Conservation (phyloP, 2,113 vertebrate species). For the Vicugna pacos region DNA sequence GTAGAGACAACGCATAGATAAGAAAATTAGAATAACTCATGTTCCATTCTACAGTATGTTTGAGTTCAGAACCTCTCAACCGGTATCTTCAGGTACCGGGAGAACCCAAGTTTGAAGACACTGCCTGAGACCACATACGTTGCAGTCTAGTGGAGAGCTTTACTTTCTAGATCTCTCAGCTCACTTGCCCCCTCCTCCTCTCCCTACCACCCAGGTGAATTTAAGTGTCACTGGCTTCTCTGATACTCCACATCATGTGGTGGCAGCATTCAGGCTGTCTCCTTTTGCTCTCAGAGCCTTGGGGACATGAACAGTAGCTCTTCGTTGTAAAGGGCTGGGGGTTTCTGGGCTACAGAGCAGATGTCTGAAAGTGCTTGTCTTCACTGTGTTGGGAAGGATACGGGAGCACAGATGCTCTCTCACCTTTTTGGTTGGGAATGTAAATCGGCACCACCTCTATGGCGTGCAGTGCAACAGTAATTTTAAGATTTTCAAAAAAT, state of each 20-base stretch:
- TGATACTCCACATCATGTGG: neutral
- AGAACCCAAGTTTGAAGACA: neutral
- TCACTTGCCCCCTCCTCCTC: neutral
- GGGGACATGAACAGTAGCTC: neutral
- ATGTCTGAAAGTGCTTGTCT: neutral
- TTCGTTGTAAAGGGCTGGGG: neutral
- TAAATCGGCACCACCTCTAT: neutral
- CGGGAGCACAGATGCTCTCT: neutral
- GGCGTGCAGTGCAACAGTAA: neutral
- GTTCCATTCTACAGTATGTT: neutral
- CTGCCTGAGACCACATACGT: neutral
- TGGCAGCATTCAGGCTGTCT: neutral
- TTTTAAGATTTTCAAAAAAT: neutral
- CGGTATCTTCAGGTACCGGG: neutral
- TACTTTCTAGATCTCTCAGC: neutral
- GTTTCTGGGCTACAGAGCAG: neutral
- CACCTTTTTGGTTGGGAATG: neutral
- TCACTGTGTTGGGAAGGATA: neutral
- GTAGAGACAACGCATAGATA: neutral
- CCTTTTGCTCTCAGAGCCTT: neutral
- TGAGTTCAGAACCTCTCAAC: neutral
- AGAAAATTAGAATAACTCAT: neutral
- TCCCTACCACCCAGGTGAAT: neutral
- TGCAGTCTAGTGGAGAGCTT: neutral
- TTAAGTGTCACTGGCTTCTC: neutral